Conservation (phyloP, 2,797 vertebrate species). For the Xerus rutilus region DNA sequence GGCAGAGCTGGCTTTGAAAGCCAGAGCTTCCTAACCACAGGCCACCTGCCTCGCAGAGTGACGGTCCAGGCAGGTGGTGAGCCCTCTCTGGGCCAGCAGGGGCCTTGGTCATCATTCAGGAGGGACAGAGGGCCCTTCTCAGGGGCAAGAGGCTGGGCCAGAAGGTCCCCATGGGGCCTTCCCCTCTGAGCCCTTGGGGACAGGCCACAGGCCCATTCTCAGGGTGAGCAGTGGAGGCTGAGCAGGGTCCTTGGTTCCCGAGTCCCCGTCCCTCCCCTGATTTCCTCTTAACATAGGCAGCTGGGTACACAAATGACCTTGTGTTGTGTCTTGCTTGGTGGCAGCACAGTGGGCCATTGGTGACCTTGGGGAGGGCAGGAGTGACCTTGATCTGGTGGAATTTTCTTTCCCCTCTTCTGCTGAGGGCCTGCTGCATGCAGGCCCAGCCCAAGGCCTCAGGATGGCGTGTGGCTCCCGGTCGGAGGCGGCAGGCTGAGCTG, state of each 20-base stretch:
- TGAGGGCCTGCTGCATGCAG: not conserved
- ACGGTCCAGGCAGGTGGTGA: not conserved
- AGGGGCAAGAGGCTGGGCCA: not conserved
- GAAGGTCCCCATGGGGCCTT: not conserved
- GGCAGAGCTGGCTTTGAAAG: not conserved
- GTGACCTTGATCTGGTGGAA: not conserved
- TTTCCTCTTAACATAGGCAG: not conserved
- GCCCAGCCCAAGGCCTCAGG: not conserved
- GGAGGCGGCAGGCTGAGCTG: not conserved
- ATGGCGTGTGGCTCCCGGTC: accelerated
- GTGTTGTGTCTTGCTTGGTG: not conserved
- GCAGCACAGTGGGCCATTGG: not conserved
- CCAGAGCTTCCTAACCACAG: not conserved
- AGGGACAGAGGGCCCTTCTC: not conserved
- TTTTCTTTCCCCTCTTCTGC: accelerated
- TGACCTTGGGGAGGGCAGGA: not conserved
- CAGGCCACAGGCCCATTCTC: accelerated
- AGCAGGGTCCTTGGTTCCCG: not conserved
- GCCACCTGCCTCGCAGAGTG: not conserved
- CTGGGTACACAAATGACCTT: not conserved
- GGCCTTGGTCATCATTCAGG: accelerated
- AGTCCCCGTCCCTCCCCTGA: not conserved
- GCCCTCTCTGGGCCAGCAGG: not conserved
- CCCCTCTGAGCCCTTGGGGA: no score
- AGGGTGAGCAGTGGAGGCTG: not conserved